Evolutionary conservation across 2,888 invertebrate species (phyloP).

Genomic region (Lamellibrachia columna): DNA sequence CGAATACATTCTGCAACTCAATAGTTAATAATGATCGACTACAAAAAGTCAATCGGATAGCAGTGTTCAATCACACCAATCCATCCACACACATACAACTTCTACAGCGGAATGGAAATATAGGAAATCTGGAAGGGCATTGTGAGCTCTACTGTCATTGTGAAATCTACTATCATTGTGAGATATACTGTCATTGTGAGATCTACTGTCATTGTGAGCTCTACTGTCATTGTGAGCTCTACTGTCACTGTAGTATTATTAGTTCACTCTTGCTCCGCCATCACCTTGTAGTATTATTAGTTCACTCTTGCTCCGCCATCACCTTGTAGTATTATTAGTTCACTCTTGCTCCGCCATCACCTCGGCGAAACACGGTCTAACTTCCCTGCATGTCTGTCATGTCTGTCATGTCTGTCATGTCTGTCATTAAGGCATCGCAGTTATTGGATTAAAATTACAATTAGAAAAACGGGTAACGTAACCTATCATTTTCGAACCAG

Average conservation of each 20-base stretch:
- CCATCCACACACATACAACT: background rate
- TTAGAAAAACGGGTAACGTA: background rate
- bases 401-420: background rate
- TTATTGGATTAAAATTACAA: background rate
- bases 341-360: too few relatives aligned
- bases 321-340: background rate
- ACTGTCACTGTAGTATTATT: too few relatives aligned
- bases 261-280: too few relatives aligned
- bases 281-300: too few relatives aligned
- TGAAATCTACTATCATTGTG: too few relatives aligned
- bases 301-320: too few relatives aligned
- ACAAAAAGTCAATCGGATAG: background rate
- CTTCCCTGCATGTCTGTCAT: background rate
- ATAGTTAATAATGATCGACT: background rate
- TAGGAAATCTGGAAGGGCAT: background rate
- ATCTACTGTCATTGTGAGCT: too few relatives aligned
- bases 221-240: too few relatives aligned
- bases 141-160: background rate
- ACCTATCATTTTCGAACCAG: too few relatives aligned
- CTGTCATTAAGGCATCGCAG: background rate
- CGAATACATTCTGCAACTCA: constrained; percentile 31
- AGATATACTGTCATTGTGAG: too few relatives aligned
- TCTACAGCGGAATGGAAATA: background rate
- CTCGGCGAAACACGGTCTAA: background rate
- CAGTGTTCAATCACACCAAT: background rate